Conservation (phyloP, 2,888 invertebrate species). For the Lepidocyrtoides sp. region DNA sequence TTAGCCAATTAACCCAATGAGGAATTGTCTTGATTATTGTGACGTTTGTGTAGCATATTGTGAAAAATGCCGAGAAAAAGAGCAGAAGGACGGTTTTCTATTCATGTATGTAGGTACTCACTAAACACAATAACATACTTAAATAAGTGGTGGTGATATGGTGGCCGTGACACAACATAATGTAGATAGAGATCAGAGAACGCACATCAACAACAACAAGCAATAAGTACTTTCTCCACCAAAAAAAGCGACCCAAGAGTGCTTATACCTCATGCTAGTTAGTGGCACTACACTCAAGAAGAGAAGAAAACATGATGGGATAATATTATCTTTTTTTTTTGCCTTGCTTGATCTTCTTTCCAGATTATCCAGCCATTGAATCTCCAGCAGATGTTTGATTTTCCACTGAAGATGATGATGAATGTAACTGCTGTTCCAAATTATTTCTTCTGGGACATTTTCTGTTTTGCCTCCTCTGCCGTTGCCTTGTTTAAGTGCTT, state of each 20-base stretch:
- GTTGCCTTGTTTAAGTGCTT: slow-evolving; percentile 34
- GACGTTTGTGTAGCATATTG: slow-evolving; percentile 29
- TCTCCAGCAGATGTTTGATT: slow-evolving; percentile 52
- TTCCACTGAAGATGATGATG: slow-evolving; percentile 12
- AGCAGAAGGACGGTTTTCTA: slow-evolving; percentile 6
- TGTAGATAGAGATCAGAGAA: slow-evolving; percentile 35
- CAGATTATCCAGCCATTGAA: slow-evolving; percentile 51
- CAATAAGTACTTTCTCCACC: slow-evolving; percentile 37
- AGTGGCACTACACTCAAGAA: slow-evolving; percentile 25
- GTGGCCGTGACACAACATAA: slow-evolving; percentile 46
- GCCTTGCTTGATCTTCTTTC: slow-evolving; percentile 40
- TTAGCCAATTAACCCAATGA: no score
- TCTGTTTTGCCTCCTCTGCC: slow-evolving; percentile 2
- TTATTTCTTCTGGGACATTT: slow-evolving; percentile 23
- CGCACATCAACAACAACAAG: slow-evolving; percentile 41
- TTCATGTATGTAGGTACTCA: background rate
- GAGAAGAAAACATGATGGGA: slow-evolving; percentile 42
- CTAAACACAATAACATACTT: background rate
- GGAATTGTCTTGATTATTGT: no score
- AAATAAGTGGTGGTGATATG: slow-evolving; percentile 19
- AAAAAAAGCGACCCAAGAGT: slow-evolving; percentile 10
- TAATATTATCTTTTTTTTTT: slow-evolving; percentile 42
- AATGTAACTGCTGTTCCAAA: slow-evolving; percentile 45
- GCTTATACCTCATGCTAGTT: background rate
- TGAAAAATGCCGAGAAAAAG: slow-evolving; percentile 4